Evolutionary conservation across 2,797 vertebrate genomes (phyloP).

Genomic region (Tiaroga cobitis): DNA sequence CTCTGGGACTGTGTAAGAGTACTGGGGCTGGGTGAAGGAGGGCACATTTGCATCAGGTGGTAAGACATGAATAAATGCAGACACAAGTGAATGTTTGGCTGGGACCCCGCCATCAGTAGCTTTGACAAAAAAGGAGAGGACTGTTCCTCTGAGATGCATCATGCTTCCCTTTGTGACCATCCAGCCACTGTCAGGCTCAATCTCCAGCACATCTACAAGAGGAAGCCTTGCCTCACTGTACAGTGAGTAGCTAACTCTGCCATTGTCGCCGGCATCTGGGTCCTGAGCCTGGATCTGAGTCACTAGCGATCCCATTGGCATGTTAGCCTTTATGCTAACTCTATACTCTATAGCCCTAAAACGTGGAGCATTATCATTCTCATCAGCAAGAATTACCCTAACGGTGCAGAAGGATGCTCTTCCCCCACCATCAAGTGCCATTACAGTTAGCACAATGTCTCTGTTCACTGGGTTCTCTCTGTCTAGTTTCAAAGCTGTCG

Average conservation of each 20-base stretch:
- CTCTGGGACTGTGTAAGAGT: constrained; percentile 92
- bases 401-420: constrained; percentile 95
- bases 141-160: constrained; percentile 88
- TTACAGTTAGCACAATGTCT: constrained; percentile 90
- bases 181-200: constrained; percentile 91
- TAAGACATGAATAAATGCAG: constrained; percentile 91
- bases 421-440: constrained; percentile 94
- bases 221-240: constrained; percentile 86
- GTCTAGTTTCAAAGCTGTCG: constrained; percentile 88
- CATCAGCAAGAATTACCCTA: constrained; percentile 92
- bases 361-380: constrained; percentile 93
- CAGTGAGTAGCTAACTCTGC: constrained; percentile 91
- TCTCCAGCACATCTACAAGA: constrained; percentile 88
- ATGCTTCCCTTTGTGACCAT: constrained; percentile 93
- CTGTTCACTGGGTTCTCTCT: constrained; percentile 90
- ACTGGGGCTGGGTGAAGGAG: constrained; percentile 94
- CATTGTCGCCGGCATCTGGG: constrained; percentile 89
- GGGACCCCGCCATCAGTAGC: constrained; percentile 90
- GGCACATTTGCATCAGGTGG: constrained; percentile 88
- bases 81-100: constrained; percentile 89
- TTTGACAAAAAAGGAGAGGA: constrained; percentile 93
- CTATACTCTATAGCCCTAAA: constrained; percentile 93
- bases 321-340: constrained; percentile 90
- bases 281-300: constrained; percentile 94
- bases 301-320: constrained; percentile 88